Conservation (phyloP, 1,140 invertebrate species). For the Diachasmimorpha longicaudata region DNA sequence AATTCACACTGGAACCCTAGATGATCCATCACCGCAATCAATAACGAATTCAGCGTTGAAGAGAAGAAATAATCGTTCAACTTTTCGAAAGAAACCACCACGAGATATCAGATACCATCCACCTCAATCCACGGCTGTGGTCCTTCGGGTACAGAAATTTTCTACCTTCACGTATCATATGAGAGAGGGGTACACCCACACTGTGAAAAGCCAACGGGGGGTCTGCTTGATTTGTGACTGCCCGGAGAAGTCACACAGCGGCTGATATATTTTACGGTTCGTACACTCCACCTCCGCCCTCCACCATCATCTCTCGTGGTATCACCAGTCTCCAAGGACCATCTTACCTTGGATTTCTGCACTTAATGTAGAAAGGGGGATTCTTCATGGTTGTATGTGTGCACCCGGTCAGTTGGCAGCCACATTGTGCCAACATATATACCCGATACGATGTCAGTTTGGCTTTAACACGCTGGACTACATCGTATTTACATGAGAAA, state of each 20-base stretch:
- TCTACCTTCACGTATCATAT: conserved; percentile 35
- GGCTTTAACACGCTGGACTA: conserved; percentile 57
- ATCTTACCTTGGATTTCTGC: conserved; percentile 1
- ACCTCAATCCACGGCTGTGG: background rate
- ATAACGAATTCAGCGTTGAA: background rate
- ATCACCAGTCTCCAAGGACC: conserved; percentile 3
- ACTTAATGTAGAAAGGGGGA: background rate
- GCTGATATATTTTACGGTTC: conserved; percentile 64
- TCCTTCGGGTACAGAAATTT: background rate
- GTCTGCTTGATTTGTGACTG: conserved; percentile 62
- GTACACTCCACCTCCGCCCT: conserved; percentile 28
- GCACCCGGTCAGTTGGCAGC: conserved; percentile 22
- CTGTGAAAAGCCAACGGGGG: conserved; percentile 55
- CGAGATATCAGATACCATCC: background rate
- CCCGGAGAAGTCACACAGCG: conserved; percentile 62
- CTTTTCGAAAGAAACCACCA: background rate
- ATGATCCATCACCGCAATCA: background rate
- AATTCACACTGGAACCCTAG: too few species aligned
- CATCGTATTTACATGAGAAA: conserved; percentile 64
- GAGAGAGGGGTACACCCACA: conserved; percentile 53
- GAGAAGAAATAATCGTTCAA: background rate
- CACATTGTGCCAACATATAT: conserved; percentile 55
- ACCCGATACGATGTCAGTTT: conserved; percentile 48
- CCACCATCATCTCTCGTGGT: conserved; percentile 18
- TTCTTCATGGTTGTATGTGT: background rate